A percentile compares a stretch with the other conserved stretches of the same genome.
These are phyloP conservation scores for Mactra quadrangularis DNA, from an alignment of 1,140 invertebrate species.

Conservation along the genomic window DNA sequence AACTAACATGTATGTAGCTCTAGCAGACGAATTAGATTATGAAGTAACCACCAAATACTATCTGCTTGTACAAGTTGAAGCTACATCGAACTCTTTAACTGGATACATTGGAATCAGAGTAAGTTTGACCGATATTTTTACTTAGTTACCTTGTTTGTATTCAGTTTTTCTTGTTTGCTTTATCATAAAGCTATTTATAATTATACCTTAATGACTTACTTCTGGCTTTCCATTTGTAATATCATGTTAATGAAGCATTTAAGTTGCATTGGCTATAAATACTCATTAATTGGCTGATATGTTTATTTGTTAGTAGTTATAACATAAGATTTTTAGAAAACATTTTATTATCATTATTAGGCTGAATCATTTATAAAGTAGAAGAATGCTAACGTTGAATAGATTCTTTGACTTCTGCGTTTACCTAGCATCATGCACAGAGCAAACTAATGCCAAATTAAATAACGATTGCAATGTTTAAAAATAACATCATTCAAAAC, in stretches of 20 bases:
- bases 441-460: too few species aligned
- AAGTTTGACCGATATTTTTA: not conserved
- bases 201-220: not conserved
- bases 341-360: too few species aligned
- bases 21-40: conserved; percentile 23
- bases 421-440: too few species aligned
- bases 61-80: conserved; percentile 8
- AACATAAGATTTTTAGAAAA: too few species aligned
- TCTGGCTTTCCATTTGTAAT: not conserved
- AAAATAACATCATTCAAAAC: too few species aligned
- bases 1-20: conserved; percentile 10
- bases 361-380: too few species aligned
- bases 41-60: conserved; percentile 23
- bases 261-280: too few species aligned
- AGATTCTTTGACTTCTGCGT: too few species aligned
- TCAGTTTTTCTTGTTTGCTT: not conserved
- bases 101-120: conserved; percentile 31
- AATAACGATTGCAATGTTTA: too few species aligned
- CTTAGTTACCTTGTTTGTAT: not conserved
- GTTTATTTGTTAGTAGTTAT: too few species aligned
- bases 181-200: not conserved
- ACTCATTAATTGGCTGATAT: too few species aligned
- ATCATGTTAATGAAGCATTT: not conserved
- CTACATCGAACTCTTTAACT: conserved; percentile 4
- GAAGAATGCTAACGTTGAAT: too few species aligned